A percentile compares a stretch with the other conserved stretches of the same genome.
These are phyloP conservation scores for Triplophysa bombifrons DNA, from an alignment of 2,797 vertebrate species.

Conservation along the genomic window DNA sequence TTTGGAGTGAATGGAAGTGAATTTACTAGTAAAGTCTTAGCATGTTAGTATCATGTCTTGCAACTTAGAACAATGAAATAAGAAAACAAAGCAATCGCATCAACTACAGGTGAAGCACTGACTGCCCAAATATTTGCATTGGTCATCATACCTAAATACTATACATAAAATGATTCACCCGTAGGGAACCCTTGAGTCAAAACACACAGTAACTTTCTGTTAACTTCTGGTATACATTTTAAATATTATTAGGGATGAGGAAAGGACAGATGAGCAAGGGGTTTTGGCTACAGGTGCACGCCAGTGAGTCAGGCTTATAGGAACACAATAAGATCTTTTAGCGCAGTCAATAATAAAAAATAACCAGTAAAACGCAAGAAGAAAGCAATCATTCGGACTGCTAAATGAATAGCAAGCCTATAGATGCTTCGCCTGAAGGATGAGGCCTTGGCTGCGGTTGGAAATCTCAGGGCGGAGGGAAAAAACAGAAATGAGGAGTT, in stretches of 20 bases:
- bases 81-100: background rate
- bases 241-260: background rate
- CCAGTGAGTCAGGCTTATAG: constrained; percentile 1
- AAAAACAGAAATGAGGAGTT: constrained; percentile 34
- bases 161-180: too few relatives aligned
- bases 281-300: constrained; percentile 72
- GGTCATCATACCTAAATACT: background rate
- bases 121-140: background rate
- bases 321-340: too few relatives aligned
- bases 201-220: background rate
- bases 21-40: background rate
- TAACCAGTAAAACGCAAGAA: background rate
- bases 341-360: background rate
- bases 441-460: constrained; percentile 56
- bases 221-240: background rate
- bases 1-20: background rate
- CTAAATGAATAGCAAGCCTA: constrained; percentile 47
- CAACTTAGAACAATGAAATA: background rate
- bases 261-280: background rate
- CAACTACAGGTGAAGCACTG: background rate
- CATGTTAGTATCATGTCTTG: background rate
- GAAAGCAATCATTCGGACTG: background rate
- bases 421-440: constrained; percentile 25
- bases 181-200: too few relatives aligned
- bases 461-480: constrained; percentile 38